Evolutionary conservation across 2,888 invertebrate genomes (phyloP), one percentile per base, ranked within the genome.

Genomic region (Tromatobia lineatoria): DNA sequence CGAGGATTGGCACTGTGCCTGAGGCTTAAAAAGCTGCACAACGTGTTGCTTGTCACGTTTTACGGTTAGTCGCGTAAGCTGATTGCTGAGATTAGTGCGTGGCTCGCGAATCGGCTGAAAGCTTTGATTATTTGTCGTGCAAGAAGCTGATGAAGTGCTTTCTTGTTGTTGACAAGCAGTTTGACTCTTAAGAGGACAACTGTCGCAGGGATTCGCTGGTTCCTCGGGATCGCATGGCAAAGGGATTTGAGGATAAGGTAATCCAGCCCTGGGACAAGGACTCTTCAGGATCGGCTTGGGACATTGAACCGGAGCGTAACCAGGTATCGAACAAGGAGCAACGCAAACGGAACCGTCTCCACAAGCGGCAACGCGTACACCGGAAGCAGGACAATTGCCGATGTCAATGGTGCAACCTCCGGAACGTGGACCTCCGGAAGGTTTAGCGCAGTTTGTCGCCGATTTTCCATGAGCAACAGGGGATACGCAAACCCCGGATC

Each of bases 191-290:
- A 80, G 59, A 0, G 90, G 88, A 75, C 90, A 88, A 10, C 67
- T 77, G 18, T 82, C 66, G 83, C 89, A 90, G 18, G 86, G 83
- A 29, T 23, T 67, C 6, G 87, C 61, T 10, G 86, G 75, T 3
- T 89, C 85, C 6, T 89, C 85, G 11, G 59, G 20, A 38, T 91
- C 90, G 75, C 80, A 86, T 3, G 93, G 93, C 2, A 93, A 70
- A 1, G 93, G 93, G 54, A 93, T 93, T 50, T 93, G 92, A 0
- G 93, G 93, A 70, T 91, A 94, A 0, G 93, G 93, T 2, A 93
- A 82, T 38, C 90, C 88, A 0, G 89, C 77, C 29, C 82, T 87
- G 13, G 90, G 85, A 0, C 88, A 87, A 34, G 87, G 86, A 23
- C 85, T 84, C 80, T 91, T 91, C 6, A 87, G 74, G 1, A 88